A percentile compares a stretch with the other conserved stretches of the same genome.
Conservation (phyloP, 2,113 vertebrate genomes). For the Rissa tridactyla region DNA sequence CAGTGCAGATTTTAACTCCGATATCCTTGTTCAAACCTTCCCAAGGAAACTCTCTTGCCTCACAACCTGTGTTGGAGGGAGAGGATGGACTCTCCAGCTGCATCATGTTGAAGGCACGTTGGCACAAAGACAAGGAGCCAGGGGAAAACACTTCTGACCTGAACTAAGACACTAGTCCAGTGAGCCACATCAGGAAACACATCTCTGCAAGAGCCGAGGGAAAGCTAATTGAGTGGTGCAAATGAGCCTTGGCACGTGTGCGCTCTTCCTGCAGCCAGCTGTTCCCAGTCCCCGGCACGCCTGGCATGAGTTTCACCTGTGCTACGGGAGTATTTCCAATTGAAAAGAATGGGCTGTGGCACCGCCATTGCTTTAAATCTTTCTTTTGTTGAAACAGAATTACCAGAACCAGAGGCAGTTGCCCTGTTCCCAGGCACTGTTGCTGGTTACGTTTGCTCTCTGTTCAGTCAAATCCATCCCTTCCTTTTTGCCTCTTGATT, state of each 20-base stretch:
- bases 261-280: conserved; percentile 22
- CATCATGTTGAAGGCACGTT: not conserved
- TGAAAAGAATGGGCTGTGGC: not conserved
- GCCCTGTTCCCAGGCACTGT: not conserved
- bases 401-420: not conserved
- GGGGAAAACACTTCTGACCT: not conserved
- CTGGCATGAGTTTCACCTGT: conserved; percentile 12
- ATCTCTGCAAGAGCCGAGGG: not conserved
- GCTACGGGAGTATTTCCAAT: not conserved
- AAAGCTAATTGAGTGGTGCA: conserved; percentile 36
- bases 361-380: not conserved
- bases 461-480: not conserved
- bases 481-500: not conserved
- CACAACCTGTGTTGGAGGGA: not conserved
- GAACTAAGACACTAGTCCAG: not conserved
- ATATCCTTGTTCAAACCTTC: not conserved
- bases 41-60: not conserved
- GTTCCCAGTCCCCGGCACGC: not conserved
- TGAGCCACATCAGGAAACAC: not conserved
- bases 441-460: not conserved
- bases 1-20: not conserved
- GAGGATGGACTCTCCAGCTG: not conserved
- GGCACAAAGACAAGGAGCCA: not conserved
- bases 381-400: not conserved
- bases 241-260: conserved; percentile 32